Evolutionary conservation across 2,888 invertebrate genomes (phyloP), one percentile per base, ranked within the genome.

Genomic region (Pyrrhia umbra): DNA sequence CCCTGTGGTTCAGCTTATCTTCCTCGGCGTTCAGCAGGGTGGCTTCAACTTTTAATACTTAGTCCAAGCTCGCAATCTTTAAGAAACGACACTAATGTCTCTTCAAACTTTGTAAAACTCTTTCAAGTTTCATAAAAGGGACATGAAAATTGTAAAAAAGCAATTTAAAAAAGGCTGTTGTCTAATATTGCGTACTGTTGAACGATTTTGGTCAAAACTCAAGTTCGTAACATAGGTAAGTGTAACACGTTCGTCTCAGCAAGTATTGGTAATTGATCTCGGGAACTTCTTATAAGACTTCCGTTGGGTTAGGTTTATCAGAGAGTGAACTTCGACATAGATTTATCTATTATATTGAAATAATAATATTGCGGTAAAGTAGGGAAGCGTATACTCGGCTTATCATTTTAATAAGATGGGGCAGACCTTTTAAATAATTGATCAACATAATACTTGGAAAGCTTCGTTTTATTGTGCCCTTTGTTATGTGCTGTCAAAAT

Each of bases 1-100:
- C 61, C 34, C 47, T 65, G 75, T 58, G 67, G 67, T 68, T 69
- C 50, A 73, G 77, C 59, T 79, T 69, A 83, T 82, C 76, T 81
- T 67, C 43, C 60, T 49, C 61, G 61, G 50, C 73, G 57, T 60
- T 74, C 39, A 60, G 58, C 34, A 47, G 52, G 58, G 50, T 37
- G 60, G 68, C 55, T 54, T 40, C 43, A 77, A 81, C 70, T 73
- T 86, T 84, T 80, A 75, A 80, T 55, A 47, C 45, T 18, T 30
- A 46, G 46, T 39, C 43, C 49, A 39, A 69, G 45, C 56, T 65
- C 47, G 23, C 57, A 54, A 58, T 64, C 39, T 61, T 30, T 6
- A 43, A 49, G 46, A 79, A 59, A 49, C 43, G 37, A 27, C 59
- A 52, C 51, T 75, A 68, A 66, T 74, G 54, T 51, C 37, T 30